Base-by-base conservation (phyloP, 2,113 vertebrate species). In the Nicator chloris region DNA sequence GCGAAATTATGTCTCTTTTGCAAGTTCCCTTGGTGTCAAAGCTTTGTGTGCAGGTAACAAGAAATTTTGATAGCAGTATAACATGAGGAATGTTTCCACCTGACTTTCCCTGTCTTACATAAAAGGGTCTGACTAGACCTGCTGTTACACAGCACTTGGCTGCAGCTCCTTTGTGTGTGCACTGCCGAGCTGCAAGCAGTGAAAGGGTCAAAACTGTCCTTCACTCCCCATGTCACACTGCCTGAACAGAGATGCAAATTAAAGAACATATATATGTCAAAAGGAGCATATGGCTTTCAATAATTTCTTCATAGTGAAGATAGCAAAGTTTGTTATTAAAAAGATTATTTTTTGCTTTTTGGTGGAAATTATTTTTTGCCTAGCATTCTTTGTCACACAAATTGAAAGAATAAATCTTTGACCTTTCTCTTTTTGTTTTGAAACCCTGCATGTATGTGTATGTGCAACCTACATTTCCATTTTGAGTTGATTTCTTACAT, bases 131-230 rank as follows among this genome's bases (percentile, higher is more conserved):
- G 35, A 24, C 15, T 35, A 50, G 59, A 51, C 4, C 6, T 33
- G 44, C 61, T 80, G 44, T 39, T 44, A 7, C 66, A n/a, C 17
- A 28, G 50, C 13, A 14, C 13, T n/a, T 0, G 3, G 3, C 19
- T 66, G 73, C 44, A 35, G 28, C 66, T 83, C 49, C 71, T 53
- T 30, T 77, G 31, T 42, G 37, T 1, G 3, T 2, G 7, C 24
- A 5, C 39, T 35, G 2, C 60, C 0, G 0, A 78, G 15, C 59
- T 42, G 31, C 31, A 40, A 17, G 11, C 15, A 53, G 26, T 2
- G 53, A 10, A 40, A 57, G 69, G 59, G 51, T 76, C 54, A 82
- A 35, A 69, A 8, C 16, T 65, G 35, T 12, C 54, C 69, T n/a
- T 45, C 15, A 19, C 21, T 83, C 12, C 40, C 53, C 18, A 1